Evolutionary conservation across 2,888 invertebrate species (phyloP).

Genomic region (Acanthosepion lycidas): DNA sequence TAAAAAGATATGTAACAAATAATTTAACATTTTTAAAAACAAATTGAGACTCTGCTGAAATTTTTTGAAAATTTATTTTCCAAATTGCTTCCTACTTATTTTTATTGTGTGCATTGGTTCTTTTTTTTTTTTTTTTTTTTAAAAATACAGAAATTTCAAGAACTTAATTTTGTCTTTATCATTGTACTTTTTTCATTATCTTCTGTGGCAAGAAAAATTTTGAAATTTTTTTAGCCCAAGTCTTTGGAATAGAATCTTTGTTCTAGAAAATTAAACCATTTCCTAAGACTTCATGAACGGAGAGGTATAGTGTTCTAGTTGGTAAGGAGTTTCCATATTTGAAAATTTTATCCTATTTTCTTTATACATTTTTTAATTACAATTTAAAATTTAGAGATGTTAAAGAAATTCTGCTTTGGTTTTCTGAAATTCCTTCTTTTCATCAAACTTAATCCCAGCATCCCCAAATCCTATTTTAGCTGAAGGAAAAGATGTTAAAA

Average conservation of each 20-base stretch:
- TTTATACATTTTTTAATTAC: background rate
- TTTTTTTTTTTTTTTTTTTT: background rate
- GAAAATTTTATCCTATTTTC: background rate
- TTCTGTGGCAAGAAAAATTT: background rate
- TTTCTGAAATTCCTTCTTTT: background rate
- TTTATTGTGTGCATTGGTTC: background rate
- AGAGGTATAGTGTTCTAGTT: background rate
- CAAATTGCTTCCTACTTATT: conserved; percentile 7
- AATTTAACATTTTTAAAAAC: background rate
- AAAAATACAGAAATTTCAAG: background rate
- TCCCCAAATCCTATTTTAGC: conserved; percentile 18
- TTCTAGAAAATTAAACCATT: background rate
- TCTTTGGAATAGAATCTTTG: background rate
- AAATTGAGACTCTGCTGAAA: conserved; percentile 2
- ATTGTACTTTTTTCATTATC: background rate
- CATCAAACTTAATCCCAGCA: background rate
- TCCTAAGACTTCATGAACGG: background rate
- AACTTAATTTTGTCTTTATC: background rate
- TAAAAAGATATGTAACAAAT: conserved; percentile 4
- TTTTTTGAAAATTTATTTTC: conserved; percentile 8
- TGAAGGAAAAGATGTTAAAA: background rate
- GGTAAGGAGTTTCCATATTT: background rate
- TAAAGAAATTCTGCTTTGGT: background rate
- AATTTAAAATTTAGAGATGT: background rate
- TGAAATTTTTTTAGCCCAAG: background rate